Evolutionary conservation across 2,797 vertebrate genomes (phyloP).

Genomic region (Tapera naevia): DNA sequence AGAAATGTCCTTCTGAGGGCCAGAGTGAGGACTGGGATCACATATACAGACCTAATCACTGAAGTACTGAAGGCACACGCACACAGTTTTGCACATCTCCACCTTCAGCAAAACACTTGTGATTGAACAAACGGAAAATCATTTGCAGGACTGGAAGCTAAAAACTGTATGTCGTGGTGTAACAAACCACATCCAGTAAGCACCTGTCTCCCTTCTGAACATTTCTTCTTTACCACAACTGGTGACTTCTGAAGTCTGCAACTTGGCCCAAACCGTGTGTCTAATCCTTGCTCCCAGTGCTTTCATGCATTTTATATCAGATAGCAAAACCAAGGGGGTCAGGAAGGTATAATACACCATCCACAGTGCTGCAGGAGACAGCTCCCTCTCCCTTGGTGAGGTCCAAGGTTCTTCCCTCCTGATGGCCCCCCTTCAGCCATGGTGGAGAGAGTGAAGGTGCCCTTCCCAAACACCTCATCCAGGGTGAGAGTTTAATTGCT

Average conservation of each 20-base stretch:
- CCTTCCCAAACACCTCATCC: background rate
- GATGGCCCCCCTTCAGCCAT: background rate
- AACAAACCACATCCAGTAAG: background rate
- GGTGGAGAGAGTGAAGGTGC: rapidly evolving
- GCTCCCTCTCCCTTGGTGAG: background rate
- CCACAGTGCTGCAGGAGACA: background rate
- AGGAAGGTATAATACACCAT: background rate
- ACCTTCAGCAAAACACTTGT: background rate
- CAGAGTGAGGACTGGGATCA: background rate
- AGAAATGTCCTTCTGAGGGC: background rate
- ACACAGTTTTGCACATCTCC: background rate
- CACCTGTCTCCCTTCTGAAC: background rate
- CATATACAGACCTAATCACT: background rate
- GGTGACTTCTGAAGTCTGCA: background rate
- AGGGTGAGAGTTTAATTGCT: background rate
- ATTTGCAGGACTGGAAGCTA: background rate
- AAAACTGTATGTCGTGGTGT: background rate
- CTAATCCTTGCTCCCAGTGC: background rate
- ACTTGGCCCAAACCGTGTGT: background rate
- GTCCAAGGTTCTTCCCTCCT: background rate
- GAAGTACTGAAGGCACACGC: background rate
- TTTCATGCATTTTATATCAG: background rate
- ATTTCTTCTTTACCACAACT: background rate
- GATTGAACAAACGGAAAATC: background rate
- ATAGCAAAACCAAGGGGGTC: background rate